Evolutionary conservation across 2,888 invertebrate genomes (phyloP), one percentile per base, ranked within the genome.

Genomic region (Lepidochrysops patricia): DNA sequence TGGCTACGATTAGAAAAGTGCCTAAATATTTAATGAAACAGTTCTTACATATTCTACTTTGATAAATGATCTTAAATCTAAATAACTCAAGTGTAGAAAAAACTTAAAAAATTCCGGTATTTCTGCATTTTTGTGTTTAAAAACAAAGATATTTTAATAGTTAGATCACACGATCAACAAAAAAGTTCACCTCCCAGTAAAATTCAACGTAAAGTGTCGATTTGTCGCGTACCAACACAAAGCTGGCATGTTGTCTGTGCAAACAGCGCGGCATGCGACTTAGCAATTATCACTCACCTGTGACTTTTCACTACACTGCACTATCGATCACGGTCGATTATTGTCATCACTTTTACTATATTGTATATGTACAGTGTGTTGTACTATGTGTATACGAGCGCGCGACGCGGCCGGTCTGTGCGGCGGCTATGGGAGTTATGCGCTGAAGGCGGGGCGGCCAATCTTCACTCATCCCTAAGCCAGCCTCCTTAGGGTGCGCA

Each of bases 251-350:
- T 84, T 84, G 84, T 78, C 75, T 69, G 68, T 67, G 69, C 82
- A 85, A 86, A 88, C 81, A 82, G 66, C 70, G 77, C 82, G 79
- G 78, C 80, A 73, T 77, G 76, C 78, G 79, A 79, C 76, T 77
- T 76, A 81, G 73, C 84, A 88, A 88, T 88, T 87, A 88, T 81
- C 88, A 88, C 89, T 88, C 84, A 89, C 89, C 89, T 87, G 87
- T 72, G 82, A 88, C 84, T 81, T 79, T 85, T 80, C 86, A 84
- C 85, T 79, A 80, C 84, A 85, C 85, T 78, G 76, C 80, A 83
- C 84, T 88, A 7, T 37, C 37, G 37, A 29, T 29, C 85, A 87
- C 83, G 77, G 88, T 82, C 84, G 82, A 86, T 86, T 84, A 86
- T 84, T 80, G 85, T 85, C 82, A 88, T 89, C 88, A 89, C 88